Conservation (phyloP, 2,113 vertebrate species). For the Lophochroa leadbeateri region DNA sequence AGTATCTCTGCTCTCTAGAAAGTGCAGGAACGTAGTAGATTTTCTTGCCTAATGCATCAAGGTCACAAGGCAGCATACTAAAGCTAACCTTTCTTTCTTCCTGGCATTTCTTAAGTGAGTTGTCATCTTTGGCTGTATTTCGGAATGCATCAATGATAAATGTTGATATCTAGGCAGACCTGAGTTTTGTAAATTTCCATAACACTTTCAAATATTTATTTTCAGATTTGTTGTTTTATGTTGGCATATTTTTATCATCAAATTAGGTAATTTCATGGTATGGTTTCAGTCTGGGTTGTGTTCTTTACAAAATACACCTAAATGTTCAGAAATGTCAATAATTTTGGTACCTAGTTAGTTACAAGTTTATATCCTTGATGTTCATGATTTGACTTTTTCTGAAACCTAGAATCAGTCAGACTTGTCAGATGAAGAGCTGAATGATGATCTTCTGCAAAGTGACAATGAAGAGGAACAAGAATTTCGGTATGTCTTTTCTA, state of each 20-base stretch:
- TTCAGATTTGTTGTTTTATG: neutral
- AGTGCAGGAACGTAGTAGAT: neutral
- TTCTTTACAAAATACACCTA: neutral
- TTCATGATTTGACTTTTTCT: constrained; percentile 40
- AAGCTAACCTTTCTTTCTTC: neutral
- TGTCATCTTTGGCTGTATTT: neutral
- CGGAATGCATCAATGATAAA: neutral
- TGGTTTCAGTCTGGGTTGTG: neutral
- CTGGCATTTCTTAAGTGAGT: neutral
- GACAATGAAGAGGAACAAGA: constrained; percentile 90
- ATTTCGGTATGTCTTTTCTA: constrained; percentile 72
- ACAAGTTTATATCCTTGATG: neutral
- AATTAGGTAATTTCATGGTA: neutral
- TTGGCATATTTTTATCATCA: neutral
- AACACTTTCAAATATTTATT: neutral
- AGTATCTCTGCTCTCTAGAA: neutral
- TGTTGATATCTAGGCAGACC: neutral
- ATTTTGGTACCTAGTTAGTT: neutral
- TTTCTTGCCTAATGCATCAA: neutral
- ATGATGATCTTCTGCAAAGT: constrained; percentile 96
- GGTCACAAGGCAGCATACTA: neutral
- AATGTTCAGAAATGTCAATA: neutral
- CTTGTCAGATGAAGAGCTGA: constrained; percentile 94
- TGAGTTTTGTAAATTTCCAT: neutral
- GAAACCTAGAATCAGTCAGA: constrained; percentile 89